phyloP scores from a whole-genome alignment of 1,140 invertebrate genomes.

The Bombus consobrinus region DNA sequence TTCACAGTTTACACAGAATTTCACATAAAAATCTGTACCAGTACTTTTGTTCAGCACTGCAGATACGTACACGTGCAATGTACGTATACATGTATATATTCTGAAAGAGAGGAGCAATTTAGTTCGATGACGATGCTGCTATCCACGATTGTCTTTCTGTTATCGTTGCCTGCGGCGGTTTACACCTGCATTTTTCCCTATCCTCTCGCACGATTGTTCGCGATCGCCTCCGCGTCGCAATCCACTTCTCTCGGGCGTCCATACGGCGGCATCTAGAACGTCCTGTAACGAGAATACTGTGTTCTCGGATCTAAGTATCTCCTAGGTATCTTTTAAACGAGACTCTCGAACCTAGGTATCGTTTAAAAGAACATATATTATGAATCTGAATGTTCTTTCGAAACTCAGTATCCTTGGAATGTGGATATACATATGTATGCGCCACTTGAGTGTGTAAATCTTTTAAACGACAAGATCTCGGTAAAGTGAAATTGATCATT shows the following conservation, averaged over 20 bases:
- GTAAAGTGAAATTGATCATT: too few relatives aligned
- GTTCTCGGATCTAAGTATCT: background rate
- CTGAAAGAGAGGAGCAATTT: slow-evolving; percentile 51
- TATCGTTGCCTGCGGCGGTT: background rate
- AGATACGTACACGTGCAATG: background rate
- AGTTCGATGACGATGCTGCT: slow-evolving; percentile 36
- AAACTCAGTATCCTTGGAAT: background rate
- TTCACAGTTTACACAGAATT: background rate
- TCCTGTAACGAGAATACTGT: background rate
- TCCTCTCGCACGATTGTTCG: background rate
- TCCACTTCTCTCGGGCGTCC: slow-evolving; percentile 43
- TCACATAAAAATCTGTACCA: background rate
- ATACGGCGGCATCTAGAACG: slow-evolving; percentile 2
- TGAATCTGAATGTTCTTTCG: background rate
- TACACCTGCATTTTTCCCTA: slow-evolving; percentile 1
- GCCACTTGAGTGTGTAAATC: background rate
- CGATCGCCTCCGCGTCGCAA: slow-evolving; percentile 18
- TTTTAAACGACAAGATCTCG: background rate
- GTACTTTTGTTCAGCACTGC: background rate
- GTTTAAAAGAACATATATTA: background rate
- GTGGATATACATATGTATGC: too few relatives aligned
- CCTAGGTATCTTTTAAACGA: background rate
- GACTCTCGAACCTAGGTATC: background rate
- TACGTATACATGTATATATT: background rate
- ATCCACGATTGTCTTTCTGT: slow-evolving; percentile 38